These are phyloP conservation scores for Myocastor coypus DNA, from an alignment of 2,113 vertebrate species.

Conservation along the genomic window DNA sequence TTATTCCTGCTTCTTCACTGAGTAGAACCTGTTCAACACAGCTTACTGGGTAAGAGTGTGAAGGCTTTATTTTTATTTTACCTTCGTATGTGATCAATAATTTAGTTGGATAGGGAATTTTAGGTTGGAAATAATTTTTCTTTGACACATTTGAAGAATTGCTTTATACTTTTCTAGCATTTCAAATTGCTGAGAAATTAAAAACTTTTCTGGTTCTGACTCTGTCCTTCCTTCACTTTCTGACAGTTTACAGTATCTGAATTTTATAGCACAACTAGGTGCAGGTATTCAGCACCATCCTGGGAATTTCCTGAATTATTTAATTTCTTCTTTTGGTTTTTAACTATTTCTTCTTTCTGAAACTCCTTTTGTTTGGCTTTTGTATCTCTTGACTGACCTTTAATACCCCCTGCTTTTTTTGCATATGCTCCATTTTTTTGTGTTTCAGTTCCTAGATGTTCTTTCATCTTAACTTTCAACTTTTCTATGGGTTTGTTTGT, in stretches of 20 bases:
- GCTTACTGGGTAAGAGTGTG: not conserved
- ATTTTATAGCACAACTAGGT: not conserved
- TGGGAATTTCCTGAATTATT: not conserved
- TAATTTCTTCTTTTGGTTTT: not conserved
- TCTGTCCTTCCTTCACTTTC: not conserved
- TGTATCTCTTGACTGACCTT: not conserved
- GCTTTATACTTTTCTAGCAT: constrained; percentile 11
- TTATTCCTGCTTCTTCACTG: accelerated
- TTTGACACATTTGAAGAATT: constrained; percentile 39
- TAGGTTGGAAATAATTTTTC: constrained; percentile 24
- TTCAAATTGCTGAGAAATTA: not conserved
- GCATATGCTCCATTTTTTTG: not conserved
- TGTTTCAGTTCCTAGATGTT: not conserved
- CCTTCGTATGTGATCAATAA: not conserved
- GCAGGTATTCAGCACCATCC: not conserved
- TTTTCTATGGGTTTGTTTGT: not conserved
- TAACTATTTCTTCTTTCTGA: not conserved
- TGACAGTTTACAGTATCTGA: not conserved
- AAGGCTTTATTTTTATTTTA: not conserved
- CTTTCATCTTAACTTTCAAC: constrained; percentile 7
- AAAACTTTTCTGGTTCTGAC: not conserved
- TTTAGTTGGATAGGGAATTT: not conserved
- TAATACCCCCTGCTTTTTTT: not conserved
- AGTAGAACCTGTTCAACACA: not conserved
- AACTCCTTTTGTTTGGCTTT: not conserved